These are phyloP conservation scores for Euthynnus affinis DNA, from an alignment of 2,797 vertebrate genomes.

Conservation along the genomic window DNA sequence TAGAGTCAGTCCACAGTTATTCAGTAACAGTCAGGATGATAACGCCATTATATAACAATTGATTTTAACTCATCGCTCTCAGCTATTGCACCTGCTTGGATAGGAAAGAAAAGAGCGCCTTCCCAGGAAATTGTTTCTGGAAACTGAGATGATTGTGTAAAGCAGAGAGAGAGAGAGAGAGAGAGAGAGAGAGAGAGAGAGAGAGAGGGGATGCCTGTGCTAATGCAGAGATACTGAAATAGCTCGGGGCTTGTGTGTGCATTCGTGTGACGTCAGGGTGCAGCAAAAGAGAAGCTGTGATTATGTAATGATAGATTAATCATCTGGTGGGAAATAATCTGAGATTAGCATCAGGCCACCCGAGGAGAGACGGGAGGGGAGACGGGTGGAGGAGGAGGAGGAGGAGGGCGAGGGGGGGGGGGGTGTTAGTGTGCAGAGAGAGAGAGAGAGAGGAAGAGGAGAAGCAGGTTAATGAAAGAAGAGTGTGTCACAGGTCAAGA, in stretches of 20 bases:
- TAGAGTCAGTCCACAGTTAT: background rate
- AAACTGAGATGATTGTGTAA: background rate
- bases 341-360: constrained; percentile 75
- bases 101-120: background rate
- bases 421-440: background rate
- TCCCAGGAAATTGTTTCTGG: background rate
- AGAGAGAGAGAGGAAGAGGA: background rate
- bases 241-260: constrained; percentile 36
- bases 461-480: constrained; percentile 5
- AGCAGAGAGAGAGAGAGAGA: background rate
- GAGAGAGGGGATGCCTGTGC: background rate
- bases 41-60: background rate
- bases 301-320: constrained; percentile 81
- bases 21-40: background rate
- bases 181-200: too few relatives aligned
- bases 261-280: constrained; percentile 41
- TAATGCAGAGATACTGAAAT: constrained; percentile 6
- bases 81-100: background rate
- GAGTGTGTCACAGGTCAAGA: constrained; percentile 5
- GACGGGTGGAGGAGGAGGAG: too few relatives aligned
- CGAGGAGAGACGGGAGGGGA: constrained; percentile 3
- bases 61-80: background rate
- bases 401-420: too few relatives aligned
- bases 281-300: constrained; percentile 60
- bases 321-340: constrained; percentile 83